phyloP scores from a whole-genome alignment of 2,113 vertebrate species.

The Galeopterus variegatus region DNA sequence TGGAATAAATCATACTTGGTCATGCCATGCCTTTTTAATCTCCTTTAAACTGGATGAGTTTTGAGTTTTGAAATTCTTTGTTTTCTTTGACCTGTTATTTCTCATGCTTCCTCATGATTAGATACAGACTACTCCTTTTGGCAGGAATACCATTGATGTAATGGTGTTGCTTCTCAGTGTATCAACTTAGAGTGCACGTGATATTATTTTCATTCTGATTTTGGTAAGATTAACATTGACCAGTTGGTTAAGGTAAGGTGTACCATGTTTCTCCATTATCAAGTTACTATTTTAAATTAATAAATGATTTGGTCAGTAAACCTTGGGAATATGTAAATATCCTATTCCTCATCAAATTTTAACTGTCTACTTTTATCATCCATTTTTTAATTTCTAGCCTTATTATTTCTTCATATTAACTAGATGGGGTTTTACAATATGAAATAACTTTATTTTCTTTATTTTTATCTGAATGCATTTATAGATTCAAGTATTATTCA shows the following conservation, averaged over 20 bases:
- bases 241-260: background rate
- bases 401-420: background rate
- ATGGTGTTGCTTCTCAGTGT: background rate
- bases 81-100: background rate
- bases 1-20: background rate
- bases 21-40: background rate
- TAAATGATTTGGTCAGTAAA: background rate
- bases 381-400: background rate
- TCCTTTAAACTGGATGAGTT: background rate
- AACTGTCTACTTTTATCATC: background rate
- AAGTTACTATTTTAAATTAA: background rate
- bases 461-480: background rate
- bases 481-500: background rate
- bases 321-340: background rate
- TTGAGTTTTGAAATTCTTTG: background rate
- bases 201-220: background rate
- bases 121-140: background rate
- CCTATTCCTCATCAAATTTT: background rate
- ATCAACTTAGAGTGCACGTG: background rate
- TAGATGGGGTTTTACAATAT: background rate
- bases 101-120: background rate
- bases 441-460: background rate
- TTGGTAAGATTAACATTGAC: background rate
- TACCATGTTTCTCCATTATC: background rate
- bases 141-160: background rate